These are phyloP conservation scores for Chaetophractus vellerosus DNA, from an alignment of 2,797 vertebrate genomes.

Conservation along the genomic window DNA sequence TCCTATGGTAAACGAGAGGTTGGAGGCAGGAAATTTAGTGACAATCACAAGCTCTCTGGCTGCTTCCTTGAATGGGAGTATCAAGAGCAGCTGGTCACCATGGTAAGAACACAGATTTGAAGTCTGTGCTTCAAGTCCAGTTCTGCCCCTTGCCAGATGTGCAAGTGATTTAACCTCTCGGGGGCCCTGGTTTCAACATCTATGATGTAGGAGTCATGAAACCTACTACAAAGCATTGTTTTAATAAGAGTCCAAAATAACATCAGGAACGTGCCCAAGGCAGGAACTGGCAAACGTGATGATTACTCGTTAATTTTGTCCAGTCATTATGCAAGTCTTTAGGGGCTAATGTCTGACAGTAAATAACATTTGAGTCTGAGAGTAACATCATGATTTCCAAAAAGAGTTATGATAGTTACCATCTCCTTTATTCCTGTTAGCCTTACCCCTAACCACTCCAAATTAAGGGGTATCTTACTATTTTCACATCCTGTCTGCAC, in stretches of 20 bases:
- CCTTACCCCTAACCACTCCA: background rate
- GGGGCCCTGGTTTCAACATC: background rate
- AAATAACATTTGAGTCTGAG: background rate
- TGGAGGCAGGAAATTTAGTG: background rate
- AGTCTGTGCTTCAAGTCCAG: background rate
- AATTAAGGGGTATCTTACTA: background rate
- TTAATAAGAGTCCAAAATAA: background rate
- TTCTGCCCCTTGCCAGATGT: background rate
- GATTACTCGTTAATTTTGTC: background rate
- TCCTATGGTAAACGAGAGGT: background rate
- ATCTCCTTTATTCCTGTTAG: background rate
- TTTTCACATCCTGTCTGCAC: background rate
- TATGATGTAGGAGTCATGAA: background rate
- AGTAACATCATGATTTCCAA: background rate
- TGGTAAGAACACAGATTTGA: accelerated
- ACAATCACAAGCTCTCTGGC: accelerated
- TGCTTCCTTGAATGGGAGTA: accelerated
- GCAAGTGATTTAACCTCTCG: background rate
- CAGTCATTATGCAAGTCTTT: background rate
- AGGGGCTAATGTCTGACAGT: background rate
- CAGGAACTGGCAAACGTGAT: background rate
- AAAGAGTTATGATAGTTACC: background rate
- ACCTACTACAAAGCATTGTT: background rate
- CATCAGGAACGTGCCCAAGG: background rate
- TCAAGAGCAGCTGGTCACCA: accelerated